phyloP scores from a whole-genome alignment of 2,888 invertebrate species.

The Agrenia bidenticulata region DNA sequence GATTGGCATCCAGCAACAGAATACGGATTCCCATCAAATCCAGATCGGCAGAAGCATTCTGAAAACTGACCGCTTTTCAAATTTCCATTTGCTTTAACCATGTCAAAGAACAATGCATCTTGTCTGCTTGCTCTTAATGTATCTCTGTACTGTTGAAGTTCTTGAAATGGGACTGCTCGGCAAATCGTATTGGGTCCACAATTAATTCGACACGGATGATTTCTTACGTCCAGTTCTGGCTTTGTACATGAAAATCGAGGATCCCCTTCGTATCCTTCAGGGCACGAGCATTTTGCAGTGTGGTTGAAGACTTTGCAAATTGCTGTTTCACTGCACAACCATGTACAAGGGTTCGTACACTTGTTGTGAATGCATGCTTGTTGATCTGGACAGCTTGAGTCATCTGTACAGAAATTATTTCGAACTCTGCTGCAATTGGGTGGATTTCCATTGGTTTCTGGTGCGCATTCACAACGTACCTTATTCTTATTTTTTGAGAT shows the following conservation, averaged over 20 bases:
- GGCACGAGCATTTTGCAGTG: conserved; percentile 44
- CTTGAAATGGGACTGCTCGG: conserved; percentile 25
- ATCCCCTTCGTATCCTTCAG: conserved; percentile 35
- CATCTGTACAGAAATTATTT: conserved; percentile 3
- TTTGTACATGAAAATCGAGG: conserved; percentile 28
- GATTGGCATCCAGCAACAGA: conserved; percentile 27
- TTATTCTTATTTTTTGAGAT: conserved; percentile 16
- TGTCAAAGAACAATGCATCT: conserved; percentile 28
- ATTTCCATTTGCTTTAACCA: conserved; percentile 22
- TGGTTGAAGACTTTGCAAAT: conserved; percentile 38
- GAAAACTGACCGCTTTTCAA: conserved; percentile 20
- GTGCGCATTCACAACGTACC: conserved; percentile 54
- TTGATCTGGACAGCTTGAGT: conserved; percentile 30
- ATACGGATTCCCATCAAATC: conserved; percentile 32
- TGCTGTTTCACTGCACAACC: conserved; percentile 35
- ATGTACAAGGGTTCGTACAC: conserved; percentile 42
- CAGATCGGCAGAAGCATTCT: conserved; percentile 30
- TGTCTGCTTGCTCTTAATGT: conserved; percentile 18
- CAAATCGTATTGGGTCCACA: conserved; percentile 35
- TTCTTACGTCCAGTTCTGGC: conserved; percentile 9
- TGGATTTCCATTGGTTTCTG: conserved; percentile 42
- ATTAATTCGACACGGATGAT: conserved; percentile 31
- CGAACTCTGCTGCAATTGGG: conserved; percentile 22
- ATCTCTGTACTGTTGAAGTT: conserved; percentile 22
- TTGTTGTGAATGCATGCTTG: conserved; percentile 23